A percentile compares a stretch with the other conserved stretches of the same genome.
Evolutionary conservation across 2,797 vertebrate species (phyloP).

Genomic region (Oryzias sinensis): DNA sequence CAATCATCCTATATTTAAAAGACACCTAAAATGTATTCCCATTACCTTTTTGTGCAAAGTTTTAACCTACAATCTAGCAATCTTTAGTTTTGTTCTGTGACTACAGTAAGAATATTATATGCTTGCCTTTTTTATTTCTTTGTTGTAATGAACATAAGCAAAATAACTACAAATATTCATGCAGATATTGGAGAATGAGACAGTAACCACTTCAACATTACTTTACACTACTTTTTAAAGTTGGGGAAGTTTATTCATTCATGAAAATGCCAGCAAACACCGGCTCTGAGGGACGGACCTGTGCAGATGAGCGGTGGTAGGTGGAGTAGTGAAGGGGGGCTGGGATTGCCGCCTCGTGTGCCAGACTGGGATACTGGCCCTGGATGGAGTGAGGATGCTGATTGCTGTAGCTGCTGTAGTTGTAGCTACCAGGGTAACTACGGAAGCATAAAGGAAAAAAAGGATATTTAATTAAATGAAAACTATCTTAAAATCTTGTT

Average conservation of each 20-base stretch:
- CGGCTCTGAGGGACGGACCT: conserved; percentile 79
- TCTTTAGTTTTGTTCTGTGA: too few relatives aligned
- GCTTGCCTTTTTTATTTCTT: too few relatives aligned
- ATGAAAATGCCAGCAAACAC: neutral
- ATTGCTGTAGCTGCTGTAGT: conserved; percentile 94
- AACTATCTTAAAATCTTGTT: neutral
- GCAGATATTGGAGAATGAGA: too few relatives aligned
- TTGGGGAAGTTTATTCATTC: neutral
- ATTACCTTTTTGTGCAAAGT: too few relatives aligned
- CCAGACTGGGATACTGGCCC: conserved; percentile 92
- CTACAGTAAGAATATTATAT: too few relatives aligned
- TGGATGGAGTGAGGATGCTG: conserved; percentile 94
- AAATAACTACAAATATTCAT: too few relatives aligned
- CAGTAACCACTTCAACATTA: too few relatives aligned
- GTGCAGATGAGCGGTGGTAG: conserved; percentile 92
- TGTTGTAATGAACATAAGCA: too few relatives aligned
- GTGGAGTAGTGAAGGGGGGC: conserved; percentile 93
- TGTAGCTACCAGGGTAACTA: conserved; percentile 96
- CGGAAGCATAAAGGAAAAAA: conserved; percentile 5
- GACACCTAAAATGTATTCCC: too few relatives aligned
- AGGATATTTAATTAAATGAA: neutral
- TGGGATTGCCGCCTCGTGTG: conserved; percentile 89
- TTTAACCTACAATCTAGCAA: too few relatives aligned
- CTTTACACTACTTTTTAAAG: too few relatives aligned
- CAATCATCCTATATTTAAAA: too few relatives aligned